A percentile compares a stretch with the other conserved stretches of the same genome.
Evolutionary conservation across 2,113 vertebrate species (phyloP).

Genomic region (Amblyornis subalaris): DNA sequence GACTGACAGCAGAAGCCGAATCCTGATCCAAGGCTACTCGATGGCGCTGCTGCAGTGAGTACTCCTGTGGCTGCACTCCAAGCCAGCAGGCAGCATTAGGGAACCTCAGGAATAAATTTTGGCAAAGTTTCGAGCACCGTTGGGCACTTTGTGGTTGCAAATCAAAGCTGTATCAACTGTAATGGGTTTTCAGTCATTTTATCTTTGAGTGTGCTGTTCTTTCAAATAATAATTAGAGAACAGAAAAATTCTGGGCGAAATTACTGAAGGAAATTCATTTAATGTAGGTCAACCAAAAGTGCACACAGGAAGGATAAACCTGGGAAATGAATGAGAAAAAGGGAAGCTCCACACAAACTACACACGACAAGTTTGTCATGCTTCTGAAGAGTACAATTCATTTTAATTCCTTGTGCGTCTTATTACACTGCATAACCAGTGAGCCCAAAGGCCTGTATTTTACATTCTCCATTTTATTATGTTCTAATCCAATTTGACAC

Average conservation of each 20-base stretch:
- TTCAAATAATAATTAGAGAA: neutral
- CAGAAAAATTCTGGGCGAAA: neutral
- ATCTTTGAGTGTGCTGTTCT: neutral
- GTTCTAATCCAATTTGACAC: conserved; percentile 11
- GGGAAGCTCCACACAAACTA: neutral
- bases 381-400: neutral
- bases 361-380: neutral
- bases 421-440: neutral
- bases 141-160: neutral
- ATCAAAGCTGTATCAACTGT: neutral
- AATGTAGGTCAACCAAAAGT: neutral
- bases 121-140: neutral
- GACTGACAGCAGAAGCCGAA: neutral
- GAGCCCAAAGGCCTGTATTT: neutral
- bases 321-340: neutral
- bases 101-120: neutral
- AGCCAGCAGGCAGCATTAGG: neutral
- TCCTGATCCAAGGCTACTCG: neutral
- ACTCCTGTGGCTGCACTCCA: neutral
- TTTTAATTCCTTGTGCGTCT: neutral
- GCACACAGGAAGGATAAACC: neutral
- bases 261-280: neutral
- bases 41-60: neutral
- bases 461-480: neutral
- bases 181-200: neutral